Evolutionary conservation across 2,113 vertebrate genomes (phyloP), one percentile per base, ranked within the genome.

Genomic region (Datnioides undecimradiatus): DNA sequence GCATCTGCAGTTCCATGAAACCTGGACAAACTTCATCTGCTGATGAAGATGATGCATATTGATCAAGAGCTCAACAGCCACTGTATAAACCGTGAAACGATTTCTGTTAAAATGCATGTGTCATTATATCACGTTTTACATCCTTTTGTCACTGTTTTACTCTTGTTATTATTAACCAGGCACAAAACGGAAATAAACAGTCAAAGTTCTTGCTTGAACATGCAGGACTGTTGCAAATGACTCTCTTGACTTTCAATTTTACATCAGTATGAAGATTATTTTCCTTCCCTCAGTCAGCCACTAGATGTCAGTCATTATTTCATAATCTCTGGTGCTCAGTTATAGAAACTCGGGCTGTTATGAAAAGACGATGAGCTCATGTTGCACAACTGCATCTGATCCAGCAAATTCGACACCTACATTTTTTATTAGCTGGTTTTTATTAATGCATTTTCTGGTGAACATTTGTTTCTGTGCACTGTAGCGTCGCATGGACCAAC

Each of bases 271-370:
- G 8, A 9, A 8, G 0, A 3, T 38, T 45, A 4, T 21, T 73
- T 3, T 29, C 10, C 23, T 41, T 67, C 7, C 27, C 21, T 29
- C 41, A 9, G 5, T 79, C 45, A 38, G 21, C 87, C 90, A 84
- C 83, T 45, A 92, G 82, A 68, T 79, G 87, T 63, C 88, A 83
- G 76, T 41, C 73, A 80, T 52, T 3, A 6, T 68, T 48, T 71
- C 71, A 82, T 49, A 84, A 74, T 38, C 3, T 3, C 38, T 13
- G 21, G 1, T 13, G 29, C 31, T 23, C 27, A 27, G 41, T 57
- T 54, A 11, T 46, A 25, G 5, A 84, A 76, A 80, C 21, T 17
- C 31, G 11, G 8, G 10, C 16, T 17, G 41, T 73, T 69, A 10
- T 59, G 62, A 48, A 74, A 83, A 81, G 12, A n/a, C 8, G 17